A percentile compares a stretch with the other conserved stretches of the same genome.
phyloP scores from a whole-genome alignment of 2,797 vertebrate species.

The Eidolon dupreanum region DNA sequence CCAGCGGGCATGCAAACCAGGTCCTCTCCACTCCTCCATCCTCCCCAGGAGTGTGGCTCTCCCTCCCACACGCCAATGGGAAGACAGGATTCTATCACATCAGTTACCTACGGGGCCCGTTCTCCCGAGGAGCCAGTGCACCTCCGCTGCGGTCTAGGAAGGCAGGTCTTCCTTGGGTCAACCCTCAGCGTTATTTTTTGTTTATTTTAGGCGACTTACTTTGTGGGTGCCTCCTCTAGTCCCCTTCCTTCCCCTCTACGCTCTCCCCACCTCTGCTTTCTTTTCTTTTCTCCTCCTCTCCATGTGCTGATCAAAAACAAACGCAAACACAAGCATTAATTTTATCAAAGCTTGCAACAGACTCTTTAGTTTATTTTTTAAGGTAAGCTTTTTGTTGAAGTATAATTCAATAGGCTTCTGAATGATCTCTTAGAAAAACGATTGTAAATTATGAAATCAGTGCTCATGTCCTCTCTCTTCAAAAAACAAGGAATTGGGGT shows the following conservation, averaged over 20 bases:
- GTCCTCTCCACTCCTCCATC: rapidly evolving
- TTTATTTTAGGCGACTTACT: not conserved
- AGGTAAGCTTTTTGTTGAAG: not conserved
- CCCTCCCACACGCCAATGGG: no score
- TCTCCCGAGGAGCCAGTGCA: not conserved
- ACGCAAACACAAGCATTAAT: not conserved
- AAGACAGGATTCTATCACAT: not conserved
- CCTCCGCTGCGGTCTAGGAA: no score
- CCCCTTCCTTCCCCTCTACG: no score
- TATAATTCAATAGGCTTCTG: not conserved
- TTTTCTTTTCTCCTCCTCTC: not conserved
- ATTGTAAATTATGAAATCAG: not conserved
- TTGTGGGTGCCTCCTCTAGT: not conserved
- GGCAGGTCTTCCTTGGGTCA: not conserved
- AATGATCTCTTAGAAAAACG: not conserved
- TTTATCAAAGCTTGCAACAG: not conserved
- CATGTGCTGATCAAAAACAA: not conserved
- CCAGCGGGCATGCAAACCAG: rapidly evolving
- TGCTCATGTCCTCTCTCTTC: not conserved
- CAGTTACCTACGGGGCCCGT: rapidly evolving
- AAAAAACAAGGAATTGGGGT: not conserved
- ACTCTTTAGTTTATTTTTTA: not conserved
- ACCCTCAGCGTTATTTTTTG: not conserved
- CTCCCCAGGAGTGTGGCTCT: not conserved
- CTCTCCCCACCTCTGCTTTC: not conserved